Percentiles rank a stretch among this genome's conserved stretches.
These are phyloP conservation scores for Penelope pileata DNA, from an alignment of 2,113 vertebrate genomes.

Conservation along the genomic window DNA sequence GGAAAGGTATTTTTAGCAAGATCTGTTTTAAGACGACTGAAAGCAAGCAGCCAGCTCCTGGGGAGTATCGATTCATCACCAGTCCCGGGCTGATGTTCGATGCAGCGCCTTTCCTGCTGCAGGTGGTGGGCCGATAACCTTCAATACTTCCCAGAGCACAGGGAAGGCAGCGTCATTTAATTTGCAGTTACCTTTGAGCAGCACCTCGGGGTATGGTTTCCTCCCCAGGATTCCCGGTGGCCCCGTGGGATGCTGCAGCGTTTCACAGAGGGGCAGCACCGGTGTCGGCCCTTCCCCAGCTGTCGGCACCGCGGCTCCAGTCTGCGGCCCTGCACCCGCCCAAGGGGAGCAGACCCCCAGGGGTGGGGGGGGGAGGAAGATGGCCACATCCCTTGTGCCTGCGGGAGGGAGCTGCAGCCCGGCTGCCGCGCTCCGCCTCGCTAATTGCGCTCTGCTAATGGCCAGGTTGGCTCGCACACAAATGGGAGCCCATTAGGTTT, in stretches of 20 bases:
- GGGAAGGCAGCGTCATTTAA: not conserved
- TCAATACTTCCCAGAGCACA: conserved; percentile 35
- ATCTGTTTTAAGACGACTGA: conserved; percentile 62
- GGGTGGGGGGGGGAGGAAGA: accelerated
- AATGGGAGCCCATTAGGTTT: conserved; percentile 59
- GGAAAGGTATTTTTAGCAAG: conserved; percentile 69
- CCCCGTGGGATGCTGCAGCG: not conserved
- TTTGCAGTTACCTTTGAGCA: not conserved
- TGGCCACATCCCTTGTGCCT: accelerated
- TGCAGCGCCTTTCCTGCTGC: conserved; percentile 50
- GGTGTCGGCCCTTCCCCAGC: no score
- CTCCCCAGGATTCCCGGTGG: not conserved
- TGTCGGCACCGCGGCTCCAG: no score
- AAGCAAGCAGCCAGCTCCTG: conserved; percentile 51
- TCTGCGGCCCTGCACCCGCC: accelerated
- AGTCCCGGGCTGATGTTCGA: conserved; percentile 50
- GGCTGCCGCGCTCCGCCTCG: not conserved
- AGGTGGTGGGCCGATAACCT: conserved; percentile 45
- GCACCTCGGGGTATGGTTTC: not conserved
- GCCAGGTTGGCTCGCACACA: conserved; percentile 48
- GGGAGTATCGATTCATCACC: conserved; percentile 62
- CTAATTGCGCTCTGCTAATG: conserved; percentile 64
- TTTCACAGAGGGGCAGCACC: not conserved
- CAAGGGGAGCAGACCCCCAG: not conserved
- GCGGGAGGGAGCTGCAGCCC: not conserved